Base-by-base conservation (phyloP, 2,888 invertebrate genomes). In the Thecophora atra region DNA sequence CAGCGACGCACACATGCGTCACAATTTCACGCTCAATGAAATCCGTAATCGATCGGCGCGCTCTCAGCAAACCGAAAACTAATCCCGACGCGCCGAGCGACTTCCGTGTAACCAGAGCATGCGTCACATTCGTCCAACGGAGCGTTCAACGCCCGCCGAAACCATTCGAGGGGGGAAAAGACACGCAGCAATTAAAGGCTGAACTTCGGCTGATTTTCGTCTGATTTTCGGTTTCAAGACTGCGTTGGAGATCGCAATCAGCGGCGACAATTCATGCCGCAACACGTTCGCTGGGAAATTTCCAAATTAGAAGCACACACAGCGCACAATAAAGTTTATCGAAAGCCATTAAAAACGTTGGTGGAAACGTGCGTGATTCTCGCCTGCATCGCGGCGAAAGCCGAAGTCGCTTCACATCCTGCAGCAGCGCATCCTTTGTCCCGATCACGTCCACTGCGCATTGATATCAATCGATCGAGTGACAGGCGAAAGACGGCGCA, bases 21-120 rank as follows among this genome's bases (percentile, higher is more conserved):
- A 84, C 83, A 83, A 85, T 85, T 85, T 85, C 78, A 85, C 81
- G 86, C 85, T 82, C 84, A 85, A 86, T 85, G 76, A 72, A 78
- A 28, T 62, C 76, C 76, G 83, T 82, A 83, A 85, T 86, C 83
- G 84, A 85, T 84, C 84, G 81, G 76, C 75, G 75, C 73, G 72
- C 63, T 68, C 71, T n/a, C 28, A 44, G 26, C 52, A 51, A 54
- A 21, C 42, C 51, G 24, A 51, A n/a, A n/a, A 60, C 42, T 47
- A 62, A 70, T 60, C 28, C 2, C 26, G 28, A 58, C 15, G 15
- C 26, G 26, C 26, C 24, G 13, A 21, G 26, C 58, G 15, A 77
- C 78, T 78, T 78, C 78, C 78, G 76, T 77, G 78, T 76, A 78
- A 78, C 74, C 60, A 60, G 77, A 78, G 75, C 76, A 47, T 66